Evolutionary conservation across 92 coral and sea anemone species (phyloP).

Genomic region (Desmophyllum pertusum): DNA sequence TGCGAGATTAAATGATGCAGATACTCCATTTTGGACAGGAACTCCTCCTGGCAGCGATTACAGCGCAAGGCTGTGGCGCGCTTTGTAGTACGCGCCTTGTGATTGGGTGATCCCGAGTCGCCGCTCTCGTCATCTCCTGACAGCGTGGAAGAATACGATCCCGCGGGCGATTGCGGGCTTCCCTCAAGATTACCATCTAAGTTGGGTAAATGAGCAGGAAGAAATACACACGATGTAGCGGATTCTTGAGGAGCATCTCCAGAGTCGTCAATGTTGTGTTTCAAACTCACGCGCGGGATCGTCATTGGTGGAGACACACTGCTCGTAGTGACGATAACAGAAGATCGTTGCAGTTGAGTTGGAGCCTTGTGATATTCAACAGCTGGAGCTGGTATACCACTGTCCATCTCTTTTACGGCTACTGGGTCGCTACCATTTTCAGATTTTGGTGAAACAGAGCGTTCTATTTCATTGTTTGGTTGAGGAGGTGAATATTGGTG

Average conservation of each 20-base stretch:
- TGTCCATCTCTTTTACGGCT: neutral
- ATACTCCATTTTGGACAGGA: conserved; percentile 86
- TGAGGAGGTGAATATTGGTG: neutral
- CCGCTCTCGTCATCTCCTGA: conserved; percentile 57
- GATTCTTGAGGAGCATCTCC: neutral
- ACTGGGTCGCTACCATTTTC: neutral
- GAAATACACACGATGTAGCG: neutral
- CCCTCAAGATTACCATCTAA: conserved; percentile 32
- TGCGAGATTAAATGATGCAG: conserved; percentile 87
- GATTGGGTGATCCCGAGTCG: conserved; percentile 41
- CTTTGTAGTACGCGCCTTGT: conserved; percentile 16
- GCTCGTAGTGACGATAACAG: conserved; percentile 36
- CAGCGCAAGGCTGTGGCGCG: conserved; percentile 79
- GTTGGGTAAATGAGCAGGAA: neutral
- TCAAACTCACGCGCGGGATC: neutral
- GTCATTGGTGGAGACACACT: conserved; percentile 9
- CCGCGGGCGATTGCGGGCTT: conserved; percentile 36
- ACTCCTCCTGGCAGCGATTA: conserved; percentile 83
- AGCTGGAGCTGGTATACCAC: neutral
- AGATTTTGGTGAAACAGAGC: neutral
- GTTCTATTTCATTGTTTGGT: neutral
- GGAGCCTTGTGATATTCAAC: neutral
- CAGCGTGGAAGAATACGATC: conserved; percentile 22
- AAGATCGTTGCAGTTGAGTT: conserved; percentile 21
- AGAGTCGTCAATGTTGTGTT: neutral